Base-by-base conservation (phyloP, 2,888 invertebrate genomes). In the Heliconius ismenius region DNA sequence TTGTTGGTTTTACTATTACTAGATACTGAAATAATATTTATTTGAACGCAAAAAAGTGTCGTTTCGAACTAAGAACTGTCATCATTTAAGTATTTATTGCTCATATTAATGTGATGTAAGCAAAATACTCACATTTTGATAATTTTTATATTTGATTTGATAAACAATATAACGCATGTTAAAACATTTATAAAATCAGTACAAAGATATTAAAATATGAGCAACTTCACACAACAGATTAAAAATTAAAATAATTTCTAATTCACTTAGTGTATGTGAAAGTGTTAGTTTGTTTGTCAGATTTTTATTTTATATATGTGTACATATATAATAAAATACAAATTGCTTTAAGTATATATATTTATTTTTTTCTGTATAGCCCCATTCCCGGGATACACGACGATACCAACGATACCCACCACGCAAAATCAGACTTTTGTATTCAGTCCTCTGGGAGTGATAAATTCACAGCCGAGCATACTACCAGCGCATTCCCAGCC, bases 361-460 rank as follows among this genome's bases (percentile, higher is more conserved):
- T 60, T 24, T 24, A 26, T 26, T 69, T 28, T 73, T 54, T 49
- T 43, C 62, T 73, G 49, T 81, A 75, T 88, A 94, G 95, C 95
- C 3, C 95, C 95, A 81, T 97, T 95, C 91, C 96, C 97, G 6
- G 97, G 97, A 4, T 98, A 98, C 87, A 95, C 97, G 75, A 96
- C 96, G 26, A 96, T 97, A 79, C 97, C 97, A 32, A 96, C 97
- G 60, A 97, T 97, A 82, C 95, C 96, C 73, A 96, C 97, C 10
- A 96, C 96, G 78, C 97, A 97, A 91, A 95, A 96, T 82, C 97
- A 97, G 86, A 97, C 97, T 10, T 93, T 97, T 83, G 96, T 97
- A 70, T 97, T 96, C 89, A 96, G 96, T 79, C 97, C 96, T 78
- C 90, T 96, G 75, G 96, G 96, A 4, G 96, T 96, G 11, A 95